Evolutionary conservation across 2,113 vertebrate species (phyloP), one percentile per base, ranked within the genome.

Genomic region (Ochotona curzoniae): DNA sequence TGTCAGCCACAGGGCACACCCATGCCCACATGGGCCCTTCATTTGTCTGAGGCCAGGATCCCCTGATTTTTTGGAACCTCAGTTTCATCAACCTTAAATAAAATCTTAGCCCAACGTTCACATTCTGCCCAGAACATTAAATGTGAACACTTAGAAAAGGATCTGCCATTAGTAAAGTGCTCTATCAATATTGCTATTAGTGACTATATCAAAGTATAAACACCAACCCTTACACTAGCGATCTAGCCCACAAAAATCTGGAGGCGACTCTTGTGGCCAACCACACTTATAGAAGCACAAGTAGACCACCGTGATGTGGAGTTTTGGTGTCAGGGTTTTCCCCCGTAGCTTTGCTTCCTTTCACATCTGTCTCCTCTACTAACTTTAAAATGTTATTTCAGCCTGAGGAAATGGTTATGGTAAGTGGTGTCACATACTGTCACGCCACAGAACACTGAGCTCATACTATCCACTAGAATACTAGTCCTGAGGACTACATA

Each of bases 231-330:
- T 75, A 80, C 38, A 90, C 83, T 86, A 86, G 90, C 95, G 83
- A 92, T 30, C 94, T 61, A 85, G 87, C 87, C 91, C 95, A 88
- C 93, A 95, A 86, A 90, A 85, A 76, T 94, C 49, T 95, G 88
- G 78, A 92, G 83, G 85, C 93, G 85, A 96, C 87, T 70, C 71
- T 51, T 61, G 90, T 87, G 94, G 92, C 61, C 93, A 51, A 75
- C 92, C 88, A 91, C 90, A 88, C 69, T 91, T 73, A 84, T 80
- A 88, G 90, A 92, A 90, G 64, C 90, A 64, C 79, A 47, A 76
- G 26, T 66, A 94, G 93, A 91, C 94, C 94, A 96, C 93, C 91
- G 1, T 30, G 92, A 80, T 93, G 75, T 0, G 64, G 75, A 91
- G 66, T 84, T 35, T 96, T 69, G 91, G 30, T 38, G 83, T 90